Base-by-base conservation (phyloP, 2,113 vertebrate genomes). In the Cephalophus harveyi region DNA sequence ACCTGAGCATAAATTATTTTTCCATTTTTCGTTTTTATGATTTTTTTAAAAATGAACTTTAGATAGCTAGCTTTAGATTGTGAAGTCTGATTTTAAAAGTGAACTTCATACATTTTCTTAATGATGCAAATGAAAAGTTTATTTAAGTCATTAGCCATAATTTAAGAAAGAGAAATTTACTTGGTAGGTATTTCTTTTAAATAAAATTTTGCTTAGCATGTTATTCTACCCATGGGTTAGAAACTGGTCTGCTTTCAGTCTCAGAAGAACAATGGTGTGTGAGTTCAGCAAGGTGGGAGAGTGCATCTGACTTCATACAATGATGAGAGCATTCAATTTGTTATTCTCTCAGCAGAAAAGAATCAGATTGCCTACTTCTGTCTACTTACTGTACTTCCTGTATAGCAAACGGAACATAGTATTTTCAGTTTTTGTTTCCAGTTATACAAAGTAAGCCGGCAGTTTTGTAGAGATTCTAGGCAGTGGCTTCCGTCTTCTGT, bases 11-110 rank as follows among this genome's bases (percentile, higher is more conserved):
- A n/a, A n/a, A 25, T 43, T 54, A 17, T 9, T 82, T 94, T 94
- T 90, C 55, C 14, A 43, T 7, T 48, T 48, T 71, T 74, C 89
- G 9, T 40, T 91, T 96, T 94, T 27, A 71, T 52, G 57, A 2
- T 54, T 91, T 85, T 36, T 71, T 74, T 7, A 48, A 79, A 25
- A 14, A 71, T 76, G n/a, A 88, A 5, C 48, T 82, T 94, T 48
- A 64, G 25, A 89, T 79, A 59, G 11, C 48, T 89, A 52, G 13
- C 17, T 59, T 81, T 82, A 82, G 74, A 79, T 92, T 92, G 84
- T 83, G 48, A 95, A 95, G 54, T 96, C 81, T 92, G 48, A 83
- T 48, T 97, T 91, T 93, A 67, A 91, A 89, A 86, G 11, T 21
- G 78, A 76, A 71, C 30, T 54, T 90, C 64, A 54, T 60, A 76